Conservation (phyloP, 2,888 invertebrate genomes). For the Erynnis tages region DNA sequence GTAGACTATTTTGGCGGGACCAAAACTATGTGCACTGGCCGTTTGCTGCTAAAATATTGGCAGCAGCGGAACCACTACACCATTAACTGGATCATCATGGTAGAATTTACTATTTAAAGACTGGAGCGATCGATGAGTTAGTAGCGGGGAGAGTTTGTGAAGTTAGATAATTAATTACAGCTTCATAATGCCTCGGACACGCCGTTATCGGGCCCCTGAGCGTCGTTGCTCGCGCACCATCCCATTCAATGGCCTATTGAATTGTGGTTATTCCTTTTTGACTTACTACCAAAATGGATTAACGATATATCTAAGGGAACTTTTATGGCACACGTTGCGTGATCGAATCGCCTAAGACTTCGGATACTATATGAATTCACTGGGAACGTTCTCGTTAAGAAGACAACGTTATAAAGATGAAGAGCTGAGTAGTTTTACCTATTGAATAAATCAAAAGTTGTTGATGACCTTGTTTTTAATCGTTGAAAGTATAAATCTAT, state of each 20-base stretch:
- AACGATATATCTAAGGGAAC: constrained; percentile 26
- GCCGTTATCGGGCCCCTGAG: constrained; percentile 60
- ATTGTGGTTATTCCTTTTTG: constrained; percentile 57
- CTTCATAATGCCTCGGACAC: constrained; percentile 52
- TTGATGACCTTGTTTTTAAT: no score
- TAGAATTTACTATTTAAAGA: constrained; percentile 35
- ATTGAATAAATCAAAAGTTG: no score
- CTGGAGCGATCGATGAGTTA: constrained; percentile 50
- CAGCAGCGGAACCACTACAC: constrained; percentile 17
- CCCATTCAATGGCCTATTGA: constrained; percentile 50
- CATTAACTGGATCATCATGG: constrained; percentile 25
- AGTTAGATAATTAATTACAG: constrained; percentile 68
- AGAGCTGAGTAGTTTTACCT: no score
- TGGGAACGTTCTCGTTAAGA: not conserved
- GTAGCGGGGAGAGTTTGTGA: constrained; percentile 46
- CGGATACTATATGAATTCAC: no score
- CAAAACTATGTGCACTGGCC: constrained; percentile 9
- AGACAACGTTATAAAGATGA: constrained; percentile 34
- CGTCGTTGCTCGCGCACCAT: constrained; percentile 47
- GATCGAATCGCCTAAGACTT: constrained; percentile 5
- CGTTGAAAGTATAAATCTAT: no score
- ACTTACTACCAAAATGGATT: constrained; percentile 49
- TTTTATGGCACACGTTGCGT: constrained; percentile 5
- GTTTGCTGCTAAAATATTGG: constrained; percentile 10
- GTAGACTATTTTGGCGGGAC: constrained; percentile 4